These are phyloP conservation scores for Trissonchulus sp. DNA, from an alignment of 2,888 invertebrate species.

Conservation along the genomic window DNA sequence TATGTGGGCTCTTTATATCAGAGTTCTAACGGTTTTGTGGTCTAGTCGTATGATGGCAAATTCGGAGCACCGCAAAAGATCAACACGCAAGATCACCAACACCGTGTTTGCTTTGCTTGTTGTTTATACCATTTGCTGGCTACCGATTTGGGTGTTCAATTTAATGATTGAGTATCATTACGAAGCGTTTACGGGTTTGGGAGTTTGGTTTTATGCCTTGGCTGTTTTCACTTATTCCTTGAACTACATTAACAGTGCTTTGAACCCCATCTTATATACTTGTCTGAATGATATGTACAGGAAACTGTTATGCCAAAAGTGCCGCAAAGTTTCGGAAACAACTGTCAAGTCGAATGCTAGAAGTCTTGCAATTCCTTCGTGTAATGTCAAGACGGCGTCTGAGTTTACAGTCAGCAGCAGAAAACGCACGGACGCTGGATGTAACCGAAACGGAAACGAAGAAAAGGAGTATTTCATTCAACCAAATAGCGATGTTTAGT, in stretches of 20 bases:
- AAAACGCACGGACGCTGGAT: no score
- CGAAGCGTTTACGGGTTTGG: background rate
- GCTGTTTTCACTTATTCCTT: conserved; percentile 6
- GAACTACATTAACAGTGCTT: conserved; percentile 18
- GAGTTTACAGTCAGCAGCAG: no score
- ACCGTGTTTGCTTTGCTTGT: conserved; percentile 3
- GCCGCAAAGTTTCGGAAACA: no score
- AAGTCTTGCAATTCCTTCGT: no score
- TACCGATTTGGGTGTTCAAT: conserved; percentile 1
- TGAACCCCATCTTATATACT: conserved; percentile 21
- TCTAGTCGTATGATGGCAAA: background rate
- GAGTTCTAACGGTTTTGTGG: background rate
- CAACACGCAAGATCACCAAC: background rate
- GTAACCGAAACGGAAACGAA: no score
- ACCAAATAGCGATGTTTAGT: no score
- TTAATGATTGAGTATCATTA: conserved; percentile 7
- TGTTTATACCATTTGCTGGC: conserved; percentile 12
- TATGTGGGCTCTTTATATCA: conserved; percentile 17
- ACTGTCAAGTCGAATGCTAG: no score
- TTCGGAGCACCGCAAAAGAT: conserved; percentile 9
- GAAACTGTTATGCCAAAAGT: background rate
- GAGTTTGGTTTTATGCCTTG: conserved; percentile 1
- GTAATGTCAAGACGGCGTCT: no score
- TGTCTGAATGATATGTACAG: background rate
- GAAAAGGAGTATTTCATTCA: no score